These are phyloP conservation scores for Mellivora capensis DNA, from an alignment of 2,113 vertebrate genomes.

Conservation along the genomic window DNA sequence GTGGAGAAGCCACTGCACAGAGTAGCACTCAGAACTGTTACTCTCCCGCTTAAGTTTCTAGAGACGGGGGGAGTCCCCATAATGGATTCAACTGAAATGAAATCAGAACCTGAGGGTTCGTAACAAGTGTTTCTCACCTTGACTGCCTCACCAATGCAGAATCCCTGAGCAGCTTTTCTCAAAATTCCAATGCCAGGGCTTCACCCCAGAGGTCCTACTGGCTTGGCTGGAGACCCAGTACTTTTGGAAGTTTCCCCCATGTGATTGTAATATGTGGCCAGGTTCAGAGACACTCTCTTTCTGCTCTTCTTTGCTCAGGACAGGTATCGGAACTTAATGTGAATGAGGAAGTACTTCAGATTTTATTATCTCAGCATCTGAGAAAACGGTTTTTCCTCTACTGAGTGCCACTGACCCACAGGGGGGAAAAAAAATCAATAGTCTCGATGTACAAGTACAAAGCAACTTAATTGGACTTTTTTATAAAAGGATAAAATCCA, in stretches of 20 bases:
- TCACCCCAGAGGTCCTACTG: background rate
- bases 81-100: background rate
- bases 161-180: background rate
- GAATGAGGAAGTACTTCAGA: background rate
- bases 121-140: background rate
- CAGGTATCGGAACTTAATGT: background rate
- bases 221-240: background rate
- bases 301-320: background rate
- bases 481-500: slow-evolving; percentile 6
- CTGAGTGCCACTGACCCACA: background rate
- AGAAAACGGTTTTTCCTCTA: slow-evolving; percentile 17
- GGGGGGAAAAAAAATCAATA: background rate
- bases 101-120: background rate
- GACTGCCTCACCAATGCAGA: background rate
- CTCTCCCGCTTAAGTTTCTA: background rate
- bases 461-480: slow-evolving; percentile 19
- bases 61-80: background rate
- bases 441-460: background rate
- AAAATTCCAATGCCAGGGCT: background rate
- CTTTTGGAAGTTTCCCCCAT: background rate
- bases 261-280: background rate
- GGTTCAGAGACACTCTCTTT: background rate
- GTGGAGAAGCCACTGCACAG: background rate
- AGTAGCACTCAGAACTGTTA: background rate
- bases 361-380: slow-evolving; percentile 16